Percentiles rank a stretch among this genome's conserved stretches.
Evolutionary conservation across 2,888 invertebrate genomes (phyloP).

Genomic region (Mesorhabditis spiculigera): DNA sequence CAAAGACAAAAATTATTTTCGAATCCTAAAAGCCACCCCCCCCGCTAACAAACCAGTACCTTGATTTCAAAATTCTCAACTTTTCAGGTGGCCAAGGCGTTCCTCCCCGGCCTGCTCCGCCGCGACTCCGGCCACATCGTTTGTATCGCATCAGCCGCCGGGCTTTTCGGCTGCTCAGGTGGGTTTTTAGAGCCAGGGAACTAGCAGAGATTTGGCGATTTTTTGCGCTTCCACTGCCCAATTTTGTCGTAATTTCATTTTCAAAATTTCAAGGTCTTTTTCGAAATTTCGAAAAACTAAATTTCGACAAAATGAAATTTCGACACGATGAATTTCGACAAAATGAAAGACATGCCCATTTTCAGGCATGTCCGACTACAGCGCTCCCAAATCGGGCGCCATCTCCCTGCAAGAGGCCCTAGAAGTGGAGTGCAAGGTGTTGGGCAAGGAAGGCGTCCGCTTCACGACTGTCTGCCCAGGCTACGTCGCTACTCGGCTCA

Average conservation of each 20-base stretch:
- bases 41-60: no score
- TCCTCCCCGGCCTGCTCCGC: not conserved
- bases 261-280: not conserved
- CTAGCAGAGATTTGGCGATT: no score
- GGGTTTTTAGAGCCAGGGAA: no score
- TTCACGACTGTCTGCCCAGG: constrained; percentile 1
- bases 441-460: not conserved
- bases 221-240: no score
- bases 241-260: no score
- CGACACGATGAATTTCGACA: not conserved
- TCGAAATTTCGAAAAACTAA: not conserved
- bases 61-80: no score
- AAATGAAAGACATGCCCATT: not conserved
- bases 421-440: not conserved
- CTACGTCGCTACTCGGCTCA: not conserved
- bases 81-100: not conserved
- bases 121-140: not conserved
- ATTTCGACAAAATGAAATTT: no score
- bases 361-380: constrained; percentile 5
- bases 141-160: constrained; percentile 2
- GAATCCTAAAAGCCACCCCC: no score
- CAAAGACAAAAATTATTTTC: no score
- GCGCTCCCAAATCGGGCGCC: not conserved
- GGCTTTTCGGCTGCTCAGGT: constrained; percentile 1
- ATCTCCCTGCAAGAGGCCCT: not conserved